Evolutionary conservation across 1,140 invertebrate species (phyloP), one percentile per base, ranked within the genome.

Genomic region (Drosophila mauritiana): DNA sequence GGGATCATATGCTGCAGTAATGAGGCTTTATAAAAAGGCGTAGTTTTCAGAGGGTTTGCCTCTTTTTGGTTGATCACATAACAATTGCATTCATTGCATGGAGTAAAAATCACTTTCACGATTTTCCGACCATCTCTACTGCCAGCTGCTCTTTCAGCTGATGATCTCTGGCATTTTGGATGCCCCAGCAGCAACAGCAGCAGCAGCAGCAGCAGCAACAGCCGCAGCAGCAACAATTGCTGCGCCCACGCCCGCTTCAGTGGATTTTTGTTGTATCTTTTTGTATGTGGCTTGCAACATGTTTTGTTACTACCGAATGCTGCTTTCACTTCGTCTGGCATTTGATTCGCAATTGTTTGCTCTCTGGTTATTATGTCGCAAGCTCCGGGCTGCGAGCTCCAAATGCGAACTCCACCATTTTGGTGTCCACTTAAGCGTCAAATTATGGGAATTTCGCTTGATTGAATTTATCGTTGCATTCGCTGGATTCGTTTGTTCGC

Each of bases 401-500:
- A 43, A 51, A 53, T 13, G 34, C 54, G 51, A 67, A 56, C 73
- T 81, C 72, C 63, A 63, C 69, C 73, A 80, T 74, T 89, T 80
- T 55, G 68, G 73, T 89, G 84, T 89, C 84, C 84, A 89, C 58
- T 89, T 89, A 84, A 89, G 84, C 84, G 84, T 89, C 84, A 89
- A 89, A 89, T 89, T 89, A 89, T 89, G 84, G 84, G 84, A 89
- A 89, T 89, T 89, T 89, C 84, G 84, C 84, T 89, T 90, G 84
- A 89, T 89, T 89, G 84, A 89, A 89, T 89, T 90, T 86, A 78
- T 65, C 65, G 73, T 65, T 81, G 80, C 73, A 73, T 40, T 48
- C 80, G 46, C 27, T 55, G 36, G 36, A 54, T 31, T 31, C 31
- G 51, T 73, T 58, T 75, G 63, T 12, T 37, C 42, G 34, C 25